phyloP scores from a whole-genome alignment of 92 coral and sea anemone genomes.

The Palythoa heliodiscus region DNA sequence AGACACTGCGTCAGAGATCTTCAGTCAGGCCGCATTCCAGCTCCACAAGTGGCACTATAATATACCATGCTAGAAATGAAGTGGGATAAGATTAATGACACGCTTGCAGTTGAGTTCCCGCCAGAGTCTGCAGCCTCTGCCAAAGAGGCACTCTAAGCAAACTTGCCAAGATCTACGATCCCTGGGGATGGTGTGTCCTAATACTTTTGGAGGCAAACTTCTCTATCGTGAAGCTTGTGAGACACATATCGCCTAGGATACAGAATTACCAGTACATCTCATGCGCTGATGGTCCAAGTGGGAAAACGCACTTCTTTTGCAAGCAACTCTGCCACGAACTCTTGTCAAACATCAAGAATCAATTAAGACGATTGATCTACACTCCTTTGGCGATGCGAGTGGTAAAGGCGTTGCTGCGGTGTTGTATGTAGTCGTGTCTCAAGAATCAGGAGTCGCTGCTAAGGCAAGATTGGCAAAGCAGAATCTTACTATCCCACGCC shows the following conservation, averaged over 20 bases:
- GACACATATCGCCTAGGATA: constrained; percentile 11
- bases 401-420: neutral
- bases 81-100: constrained; percentile 40
- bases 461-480: constrained; percentile 50
- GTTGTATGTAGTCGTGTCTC: constrained; percentile 21
- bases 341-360: constrained; percentile 31
- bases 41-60: constrained; percentile 71
- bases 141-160: constrained; percentile 34
- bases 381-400: constrained; percentile 37
- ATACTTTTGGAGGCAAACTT: constrained; percentile 34
- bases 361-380: constrained; percentile 17
- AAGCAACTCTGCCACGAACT: constrained; percentile 26
- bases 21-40: constrained; percentile 51
- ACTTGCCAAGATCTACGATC: constrained; percentile 44
- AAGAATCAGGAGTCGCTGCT: constrained; percentile 34
- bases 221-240: constrained; percentile 47
- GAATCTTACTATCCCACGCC: constrained; percentile 44
- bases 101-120: constrained; percentile 35
- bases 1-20: constrained; percentile 42
- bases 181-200: constrained; percentile 44
- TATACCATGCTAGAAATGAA: constrained; percentile 38
- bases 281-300: constrained; percentile 35
- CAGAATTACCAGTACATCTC: constrained; percentile 11
- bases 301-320: constrained; percentile 19
- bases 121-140: constrained; percentile 25